Evolutionary conservation across 2,113 vertebrate species (phyloP).

Genomic region (Mugil cephalus): DNA sequence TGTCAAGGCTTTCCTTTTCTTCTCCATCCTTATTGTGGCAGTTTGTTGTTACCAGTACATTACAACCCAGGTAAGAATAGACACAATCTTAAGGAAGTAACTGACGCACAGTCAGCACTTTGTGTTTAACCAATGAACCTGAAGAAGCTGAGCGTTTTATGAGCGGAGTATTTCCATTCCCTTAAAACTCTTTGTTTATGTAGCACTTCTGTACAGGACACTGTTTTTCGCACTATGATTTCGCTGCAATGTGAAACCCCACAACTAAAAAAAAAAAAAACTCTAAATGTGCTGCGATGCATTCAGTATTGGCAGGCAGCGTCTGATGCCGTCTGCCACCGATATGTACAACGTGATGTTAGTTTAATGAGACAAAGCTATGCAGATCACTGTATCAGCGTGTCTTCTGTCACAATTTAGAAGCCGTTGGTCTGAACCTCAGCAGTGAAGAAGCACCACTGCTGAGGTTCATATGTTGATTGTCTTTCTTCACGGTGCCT

Average conservation of each 20-base stretch:
- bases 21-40: too few relatives aligned
- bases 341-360: too few relatives aligned
- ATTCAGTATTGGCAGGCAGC: too few relatives aligned
- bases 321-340: too few relatives aligned
- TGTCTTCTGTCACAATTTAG: not conserved
- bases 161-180: not conserved
- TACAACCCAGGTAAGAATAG: not conserved
- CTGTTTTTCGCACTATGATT: not conserved
- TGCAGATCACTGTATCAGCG: not conserved
- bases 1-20: too few relatives aligned
- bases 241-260: not conserved
- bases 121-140: slow-evolving; percentile 1
- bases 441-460: not conserved
- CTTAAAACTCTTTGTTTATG: slow-evolving; percentile 10
- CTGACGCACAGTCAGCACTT: too few relatives aligned
- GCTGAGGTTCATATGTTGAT: slow-evolving; percentile 44
- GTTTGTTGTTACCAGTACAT: too few relatives aligned
- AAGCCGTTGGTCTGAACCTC: slow-evolving; percentile 17
- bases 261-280: not conserved
- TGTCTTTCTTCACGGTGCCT: slow-evolving; percentile 61
- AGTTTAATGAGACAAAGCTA: not conserved
- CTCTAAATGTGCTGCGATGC: not conserved
- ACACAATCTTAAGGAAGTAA: not conserved
- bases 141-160: slow-evolving; percentile 23
- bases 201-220: slow-evolving; percentile 9